These are phyloP conservation scores for Agrotis exclamationis DNA, from an alignment of 2,888 invertebrate genomes.

Conservation along the genomic window DNA sequence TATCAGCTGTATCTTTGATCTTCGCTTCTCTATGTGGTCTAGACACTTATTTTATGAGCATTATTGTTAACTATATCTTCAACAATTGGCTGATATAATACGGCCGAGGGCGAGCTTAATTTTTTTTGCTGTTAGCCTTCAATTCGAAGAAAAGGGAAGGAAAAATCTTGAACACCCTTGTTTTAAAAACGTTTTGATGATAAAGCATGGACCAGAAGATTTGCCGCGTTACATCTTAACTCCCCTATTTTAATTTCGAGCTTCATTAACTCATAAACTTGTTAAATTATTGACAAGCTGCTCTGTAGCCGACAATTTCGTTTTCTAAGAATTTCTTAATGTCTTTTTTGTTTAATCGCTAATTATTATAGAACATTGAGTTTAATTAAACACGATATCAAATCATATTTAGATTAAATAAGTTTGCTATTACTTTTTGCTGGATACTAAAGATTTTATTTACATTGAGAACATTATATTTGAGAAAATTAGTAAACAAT, in stretches of 20 bases:
- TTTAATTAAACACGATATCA: constrained; percentile 30
- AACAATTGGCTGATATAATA: too few relatives aligned
- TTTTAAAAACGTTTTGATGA: constrained; percentile 19
- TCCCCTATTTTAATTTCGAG: constrained; percentile 65
- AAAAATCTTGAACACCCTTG: not conserved
- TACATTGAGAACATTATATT: too few relatives aligned
- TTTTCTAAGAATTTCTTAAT: constrained; percentile 48
- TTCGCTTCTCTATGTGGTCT: too few relatives aligned
- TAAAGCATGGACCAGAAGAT: constrained; percentile 25
- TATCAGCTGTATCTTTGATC: too few relatives aligned
- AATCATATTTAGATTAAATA: constrained; percentile 2
- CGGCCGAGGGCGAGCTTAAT: too few relatives aligned
- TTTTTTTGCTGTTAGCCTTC: too few relatives aligned
- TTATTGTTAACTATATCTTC: too few relatives aligned
- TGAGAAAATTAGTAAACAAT: too few relatives aligned
- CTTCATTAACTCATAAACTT: constrained; percentile 64
- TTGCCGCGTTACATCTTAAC: constrained; percentile 26
- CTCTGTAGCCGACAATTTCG: constrained; percentile 43
- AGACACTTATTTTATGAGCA: too few relatives aligned
- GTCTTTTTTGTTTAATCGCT: constrained; percentile 51
- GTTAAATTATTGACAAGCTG: constrained; percentile 59
- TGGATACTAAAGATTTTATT: too few relatives aligned
- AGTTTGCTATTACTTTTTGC: constrained; percentile 1
- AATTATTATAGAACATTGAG: constrained; percentile 26
- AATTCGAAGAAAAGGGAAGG: not conserved